Percentiles rank a stretch among this genome's conserved stretches.
Conservation (phyloP, 2,797 vertebrate species). For the Hyperoplus immaculatus region DNA sequence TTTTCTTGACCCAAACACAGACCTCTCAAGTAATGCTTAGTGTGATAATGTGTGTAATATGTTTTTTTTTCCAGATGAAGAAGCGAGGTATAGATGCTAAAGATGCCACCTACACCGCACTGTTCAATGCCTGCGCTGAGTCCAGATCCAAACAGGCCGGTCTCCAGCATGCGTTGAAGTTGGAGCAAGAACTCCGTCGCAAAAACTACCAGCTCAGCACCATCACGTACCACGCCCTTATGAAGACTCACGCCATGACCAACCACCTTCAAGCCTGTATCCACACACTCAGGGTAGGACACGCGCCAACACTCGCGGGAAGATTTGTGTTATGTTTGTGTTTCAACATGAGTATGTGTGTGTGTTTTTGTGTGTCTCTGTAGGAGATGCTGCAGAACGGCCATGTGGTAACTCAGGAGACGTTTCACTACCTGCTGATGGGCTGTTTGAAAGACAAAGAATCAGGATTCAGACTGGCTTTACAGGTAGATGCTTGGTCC, state of each 20-base stretch:
- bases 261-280: conserved; percentile 90
- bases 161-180: conserved; percentile 88
- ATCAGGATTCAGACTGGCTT: conserved; percentile 88
- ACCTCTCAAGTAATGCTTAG: neutral
- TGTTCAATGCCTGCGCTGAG: conserved; percentile 96
- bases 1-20: neutral
- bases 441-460: conserved; percentile 91
- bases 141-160: conserved; percentile 89
- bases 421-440: conserved; percentile 94
- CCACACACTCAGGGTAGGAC: conserved; percentile 88
- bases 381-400: conserved; percentile 93
- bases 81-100: conserved; percentile 89
- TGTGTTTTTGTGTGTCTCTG: conserved; percentile 31
- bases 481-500: conserved; percentile 86
- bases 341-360: conserved; percentile 11
- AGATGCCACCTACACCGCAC: conserved; percentile 92
- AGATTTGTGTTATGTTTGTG: neutral
- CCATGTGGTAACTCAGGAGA: conserved; percentile 87
- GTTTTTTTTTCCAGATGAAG: conserved; percentile 89
- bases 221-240: conserved; percentile 91
- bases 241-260: conserved; percentile 90
- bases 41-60: neutral
- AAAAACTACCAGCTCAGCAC: conserved; percentile 87
- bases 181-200: conserved; percentile 89
- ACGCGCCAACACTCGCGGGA: rapidly evolving